Evolutionary conservation across 2,113 vertebrate species (phyloP), one percentile per base, ranked within the genome.

Genomic region (Caracal caracal): DNA sequence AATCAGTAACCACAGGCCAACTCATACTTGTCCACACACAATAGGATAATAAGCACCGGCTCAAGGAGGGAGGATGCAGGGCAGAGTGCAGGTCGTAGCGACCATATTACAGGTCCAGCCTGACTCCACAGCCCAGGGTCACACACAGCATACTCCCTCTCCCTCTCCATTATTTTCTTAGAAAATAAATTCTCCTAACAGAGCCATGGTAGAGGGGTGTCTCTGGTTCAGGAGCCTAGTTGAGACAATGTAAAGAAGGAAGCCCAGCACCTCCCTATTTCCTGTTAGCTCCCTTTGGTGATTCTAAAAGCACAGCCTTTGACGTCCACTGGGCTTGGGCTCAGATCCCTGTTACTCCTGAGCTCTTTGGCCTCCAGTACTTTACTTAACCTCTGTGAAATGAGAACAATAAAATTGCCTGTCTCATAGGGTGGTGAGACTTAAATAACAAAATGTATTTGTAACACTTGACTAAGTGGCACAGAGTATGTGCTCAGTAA

Each of bases 361-460:
- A 78, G 5, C 68, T 49, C 5, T 78, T 47, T 89, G 70, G 70
- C 47, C 37, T 47, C 88, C 10, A 9, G 4, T 49, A 40, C 40
- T 81, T 93, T 83, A 59, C 30, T 95, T 94, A 93, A 90, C 56
- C 17, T 88, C 56, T 89, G 28, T 66, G 51, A 82, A 93, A 82
- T 47, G 15, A 40, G 28, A 40, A 16, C 53, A 83, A 24, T 59
- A 92, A 88, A 73, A 79, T 33, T 28, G 17, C 4, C 7, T 33
- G 19, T 59, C 35, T 93, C 68, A 43, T 13, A 40, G 22, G 43
- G 10, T 22, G 37, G 40, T n/a, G 68, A 91, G 12, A 86, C 71
- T 61, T 59, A 88, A 91, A 84, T 65, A 78, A 71, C 61, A 93
- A 85, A 88, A 81, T 9, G 10, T 7, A 43, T 30, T 92, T 68